Evolutionary conservation across 2,888 invertebrate species (phyloP).

Genomic region (Nemoura dubitans): DNA sequence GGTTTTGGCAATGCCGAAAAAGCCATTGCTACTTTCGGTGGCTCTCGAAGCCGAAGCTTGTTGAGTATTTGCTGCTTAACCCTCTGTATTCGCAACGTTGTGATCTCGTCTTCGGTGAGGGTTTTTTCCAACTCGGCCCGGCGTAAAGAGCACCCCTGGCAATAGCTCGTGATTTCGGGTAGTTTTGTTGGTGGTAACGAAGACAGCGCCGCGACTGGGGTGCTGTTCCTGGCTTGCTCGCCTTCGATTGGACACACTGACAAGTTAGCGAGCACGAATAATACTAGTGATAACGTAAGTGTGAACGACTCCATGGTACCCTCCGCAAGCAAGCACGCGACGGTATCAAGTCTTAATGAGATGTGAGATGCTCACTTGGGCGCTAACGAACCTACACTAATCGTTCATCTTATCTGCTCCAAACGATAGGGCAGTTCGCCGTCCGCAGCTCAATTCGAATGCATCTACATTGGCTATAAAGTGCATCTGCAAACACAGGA

Average conservation of each 20-base stretch:
- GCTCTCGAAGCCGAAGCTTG: slow-evolving; percentile 79
- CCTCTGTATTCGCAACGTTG: slow-evolving; percentile 78
- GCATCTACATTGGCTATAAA: neutral
- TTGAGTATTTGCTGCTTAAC: slow-evolving; percentile 86
- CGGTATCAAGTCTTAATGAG: neutral
- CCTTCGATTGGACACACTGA: neutral
- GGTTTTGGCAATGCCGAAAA: slow-evolving; percentile 76
- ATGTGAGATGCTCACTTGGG: neutral
- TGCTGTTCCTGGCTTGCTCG: neutral
- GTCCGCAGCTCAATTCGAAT: neutral
- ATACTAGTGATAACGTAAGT: slow-evolving; percentile 1
- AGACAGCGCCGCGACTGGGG: slow-evolving; percentile 1
- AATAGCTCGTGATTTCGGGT: slow-evolving; percentile 19
- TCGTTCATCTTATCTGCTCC: neutral
- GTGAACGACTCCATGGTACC: neutral
- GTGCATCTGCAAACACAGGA: neutral
- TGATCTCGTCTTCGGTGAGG: slow-evolving; percentile 60
- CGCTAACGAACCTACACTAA: neutral
- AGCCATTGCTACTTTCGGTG: slow-evolving; percentile 68
- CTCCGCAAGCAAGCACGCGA: neutral
- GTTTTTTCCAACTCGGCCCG: slow-evolving; percentile 37
- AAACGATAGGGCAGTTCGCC: neutral
- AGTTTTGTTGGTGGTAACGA: slow-evolving; percentile 30
- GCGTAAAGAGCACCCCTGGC: slow-evolving; percentile 44
- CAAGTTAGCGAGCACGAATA: neutral